A percentile compares a stretch with the other conserved stretches of the same genome.
Evolutionary conservation across 2,888 invertebrate genomes (phyloP).

Genomic region (Anagyrus pseudococci): DNA sequence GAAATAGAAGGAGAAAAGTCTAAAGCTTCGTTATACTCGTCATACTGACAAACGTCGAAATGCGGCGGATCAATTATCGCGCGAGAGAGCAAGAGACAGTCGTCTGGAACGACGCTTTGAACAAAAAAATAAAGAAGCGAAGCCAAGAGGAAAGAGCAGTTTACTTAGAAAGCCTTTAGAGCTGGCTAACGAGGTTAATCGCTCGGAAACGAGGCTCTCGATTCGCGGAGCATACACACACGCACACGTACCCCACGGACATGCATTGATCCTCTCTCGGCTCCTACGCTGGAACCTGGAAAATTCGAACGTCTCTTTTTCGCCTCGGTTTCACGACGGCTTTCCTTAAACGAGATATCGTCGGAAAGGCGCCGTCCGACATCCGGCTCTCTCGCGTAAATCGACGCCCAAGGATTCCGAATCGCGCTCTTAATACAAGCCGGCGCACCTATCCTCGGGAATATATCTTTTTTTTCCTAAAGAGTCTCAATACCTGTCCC

Average conservation of each 20-base stretch:
- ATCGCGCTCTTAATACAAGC: not conserved
- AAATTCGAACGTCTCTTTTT: slow-evolving; percentile 16
- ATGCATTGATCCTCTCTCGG: slow-evolving; percentile 5
- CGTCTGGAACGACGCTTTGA: not conserved
- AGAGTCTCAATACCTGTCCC: not conserved
- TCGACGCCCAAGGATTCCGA: slow-evolving; percentile 3
- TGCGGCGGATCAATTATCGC: slow-evolving; percentile 1
- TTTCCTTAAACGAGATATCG: slow-evolving; percentile 28
- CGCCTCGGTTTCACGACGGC: slow-evolving; percentile 19
- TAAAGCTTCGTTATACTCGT: too few species aligned
- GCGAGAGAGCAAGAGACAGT: not conserved
- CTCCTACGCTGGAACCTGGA: not conserved
- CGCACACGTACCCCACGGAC: not conserved
- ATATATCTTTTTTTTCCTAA: too few species aligned
- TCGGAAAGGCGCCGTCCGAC: not conserved
- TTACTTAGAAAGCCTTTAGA: slow-evolving; percentile 29
- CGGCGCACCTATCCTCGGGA: not conserved
- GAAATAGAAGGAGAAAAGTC: too few species aligned
- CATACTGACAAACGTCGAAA: too few species aligned
- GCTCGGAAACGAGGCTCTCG: slow-evolving; percentile 23
- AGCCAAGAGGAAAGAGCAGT: slow-evolving; percentile 5
- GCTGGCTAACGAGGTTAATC: slow-evolving; percentile 31
- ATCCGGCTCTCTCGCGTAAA: slow-evolving; percentile 23
- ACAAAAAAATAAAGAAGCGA: not conserved
- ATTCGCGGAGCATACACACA: not conserved